Base-by-base conservation (phyloP, 2,888 invertebrate genomes). In the Mystacides longicornis region DNA sequence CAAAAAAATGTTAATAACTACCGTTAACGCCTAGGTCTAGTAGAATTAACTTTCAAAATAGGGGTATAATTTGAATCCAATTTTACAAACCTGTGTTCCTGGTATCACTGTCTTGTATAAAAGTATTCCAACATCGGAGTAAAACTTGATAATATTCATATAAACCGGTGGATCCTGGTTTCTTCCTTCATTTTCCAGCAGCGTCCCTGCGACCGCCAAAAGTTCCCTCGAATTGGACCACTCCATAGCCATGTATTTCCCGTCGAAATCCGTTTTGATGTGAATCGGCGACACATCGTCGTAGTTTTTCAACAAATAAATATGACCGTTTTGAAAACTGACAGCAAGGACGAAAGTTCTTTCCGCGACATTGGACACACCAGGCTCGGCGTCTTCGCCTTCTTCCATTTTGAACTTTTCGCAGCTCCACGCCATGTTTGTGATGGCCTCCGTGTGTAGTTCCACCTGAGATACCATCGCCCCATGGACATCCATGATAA, bases 341-440 rank as follows among this genome's bases (percentile, higher is more conserved):
- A 93, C 92, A 3, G 94, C 94, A 63, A 96, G 71, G 3, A 93
- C 86, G 67, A 89, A 90, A 62, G 80, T 79, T 51, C 83, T 77
- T 62, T 83, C 82, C 57, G 81, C 69, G 54, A 78, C 78, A 68
- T 79, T 78, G 48, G 71, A 77, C 52, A 84, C 67, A 65, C 84
- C 67, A 62, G 80, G 70, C 66, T 81, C 80, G 1, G 79, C 81
- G 62, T 90, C 91, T 65, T 90, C 90, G 1, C 87, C 88, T 70
- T 95, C 95, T 69, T 95, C 95, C 94, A 96, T 95, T 75, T 94
- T 95, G 73, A 96, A 96, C 68, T 95, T 95, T 70, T 95, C 94
- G 68, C 96, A 95, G 19, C 94, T 94, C 96, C 96, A 97, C 16
- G 92, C 88, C 91, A 97, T 93, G 49, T 89, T 83, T 2, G 86